Conservation (phyloP, 2,113 vertebrate species). For the Rhadina sibilatrix region DNA sequence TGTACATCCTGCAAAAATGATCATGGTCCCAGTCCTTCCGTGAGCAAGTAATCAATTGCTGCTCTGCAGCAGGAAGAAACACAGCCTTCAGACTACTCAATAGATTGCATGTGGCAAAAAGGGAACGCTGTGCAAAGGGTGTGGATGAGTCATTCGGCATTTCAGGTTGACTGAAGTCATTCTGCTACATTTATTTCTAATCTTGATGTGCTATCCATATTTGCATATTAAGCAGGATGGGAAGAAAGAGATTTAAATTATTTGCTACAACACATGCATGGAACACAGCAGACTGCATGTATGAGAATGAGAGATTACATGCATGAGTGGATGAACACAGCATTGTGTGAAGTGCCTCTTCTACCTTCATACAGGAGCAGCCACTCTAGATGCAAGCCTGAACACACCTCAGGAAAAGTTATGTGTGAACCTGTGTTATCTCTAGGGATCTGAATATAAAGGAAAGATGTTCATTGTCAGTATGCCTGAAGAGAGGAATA, state of each 20-base stretch:
- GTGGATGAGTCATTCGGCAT: conserved; percentile 74
- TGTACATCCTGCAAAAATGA: neutral
- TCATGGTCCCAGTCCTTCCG: neutral
- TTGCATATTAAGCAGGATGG: conserved; percentile 38
- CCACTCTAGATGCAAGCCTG: neutral
- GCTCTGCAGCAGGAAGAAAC: neutral
- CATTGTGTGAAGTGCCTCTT: neutral
- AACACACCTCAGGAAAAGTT: neutral
- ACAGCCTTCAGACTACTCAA: conserved; percentile 1
- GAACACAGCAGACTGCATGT: neutral
- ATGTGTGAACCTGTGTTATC: neutral
- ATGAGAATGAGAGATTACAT: neutral
- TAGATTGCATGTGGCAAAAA: conserved; percentile 49
- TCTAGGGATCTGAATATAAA: neutral
- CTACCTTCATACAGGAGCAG: neutral
- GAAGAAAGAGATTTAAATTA: conserved; percentile 29
- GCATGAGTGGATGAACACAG: neutral
- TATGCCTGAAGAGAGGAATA: neutral
- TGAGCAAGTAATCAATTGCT: neutral
- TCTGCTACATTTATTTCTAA: conserved; percentile 71
- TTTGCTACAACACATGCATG: neutral
- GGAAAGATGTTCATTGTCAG: neutral
- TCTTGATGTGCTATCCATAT: conserved; percentile 58
- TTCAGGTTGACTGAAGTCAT: conserved; percentile 73
- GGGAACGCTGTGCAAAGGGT: conserved; percentile 56